phyloP scores from a whole-genome alignment of 1,140 invertebrate species.

The Drosophila auraria region DNA sequence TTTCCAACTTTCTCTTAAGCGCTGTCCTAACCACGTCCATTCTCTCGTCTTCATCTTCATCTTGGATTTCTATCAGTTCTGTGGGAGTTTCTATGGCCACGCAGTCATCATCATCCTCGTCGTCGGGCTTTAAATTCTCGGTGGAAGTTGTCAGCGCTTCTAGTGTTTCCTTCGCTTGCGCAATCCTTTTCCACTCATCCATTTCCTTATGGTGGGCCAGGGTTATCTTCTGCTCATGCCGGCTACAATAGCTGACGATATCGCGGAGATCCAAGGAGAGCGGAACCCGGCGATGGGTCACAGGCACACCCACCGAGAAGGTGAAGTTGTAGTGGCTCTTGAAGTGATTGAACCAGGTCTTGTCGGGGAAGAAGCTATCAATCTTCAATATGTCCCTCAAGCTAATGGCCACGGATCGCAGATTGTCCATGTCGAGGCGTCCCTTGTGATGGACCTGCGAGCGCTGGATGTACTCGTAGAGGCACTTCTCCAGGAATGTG shows the following conservation, averaged over 20 bases:
- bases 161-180: constrained; percentile 1
- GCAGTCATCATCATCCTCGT: constrained; percentile 61
- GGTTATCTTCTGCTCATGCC: constrained; percentile 56
- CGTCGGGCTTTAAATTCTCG: constrained; percentile 7
- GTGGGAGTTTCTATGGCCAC: constrained; percentile 59
- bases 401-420: constrained; percentile 64
- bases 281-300: constrained; percentile 44
- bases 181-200: not conserved
- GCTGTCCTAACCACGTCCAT: not conserved
- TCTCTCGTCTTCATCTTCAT: constrained; percentile 41
- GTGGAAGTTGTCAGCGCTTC: not conserved
- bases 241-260: constrained; percentile 74
- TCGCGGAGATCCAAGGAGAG: constrained; percentile 73
- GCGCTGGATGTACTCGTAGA: constrained; percentile 73
- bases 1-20: constrained; percentile 15
- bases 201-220: constrained; percentile 27
- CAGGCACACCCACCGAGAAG: constrained; percentile 59
- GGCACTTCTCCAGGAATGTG: constrained; percentile 63
- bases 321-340: constrained; percentile 66
- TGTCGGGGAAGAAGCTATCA: constrained; percentile 76
- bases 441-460: constrained; percentile 68
- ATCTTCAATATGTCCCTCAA: constrained; percentile 76
- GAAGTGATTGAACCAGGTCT: constrained; percentile 71
- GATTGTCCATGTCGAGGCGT: constrained; percentile 53
- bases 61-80: constrained; percentile 71